phyloP scores from a whole-genome alignment of 2,113 vertebrate genomes.

The Zosterops japonicus region DNA sequence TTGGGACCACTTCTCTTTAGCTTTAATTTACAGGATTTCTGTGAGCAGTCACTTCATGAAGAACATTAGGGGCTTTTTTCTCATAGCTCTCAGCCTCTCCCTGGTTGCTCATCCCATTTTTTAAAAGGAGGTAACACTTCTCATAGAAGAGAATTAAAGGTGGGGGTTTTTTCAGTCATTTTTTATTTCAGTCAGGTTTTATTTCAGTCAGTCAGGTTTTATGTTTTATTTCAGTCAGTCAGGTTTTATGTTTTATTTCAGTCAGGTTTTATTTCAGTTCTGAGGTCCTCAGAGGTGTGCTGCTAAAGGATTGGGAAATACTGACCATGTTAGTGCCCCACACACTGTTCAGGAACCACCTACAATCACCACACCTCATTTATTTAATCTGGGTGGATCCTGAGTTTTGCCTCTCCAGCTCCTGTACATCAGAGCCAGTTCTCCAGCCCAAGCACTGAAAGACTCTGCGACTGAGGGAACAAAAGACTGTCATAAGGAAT shows the following conservation, averaged over 20 bases:
- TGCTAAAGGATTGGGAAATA: not conserved
- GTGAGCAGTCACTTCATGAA: not conserved
- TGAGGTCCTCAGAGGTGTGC: not conserved
- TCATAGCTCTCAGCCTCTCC: not conserved
- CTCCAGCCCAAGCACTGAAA: not conserved
- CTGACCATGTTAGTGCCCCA: not conserved
- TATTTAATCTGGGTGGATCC: not conserved
- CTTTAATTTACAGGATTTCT: not conserved
- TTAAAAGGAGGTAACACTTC: not conserved
- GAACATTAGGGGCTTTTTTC: not conserved
- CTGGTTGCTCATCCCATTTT: not conserved
- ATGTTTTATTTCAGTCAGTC: not conserved
- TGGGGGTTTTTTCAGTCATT: too few relatives aligned
- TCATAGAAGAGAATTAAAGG: not conserved
- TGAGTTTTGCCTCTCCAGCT: not conserved
- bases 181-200: not conserved
- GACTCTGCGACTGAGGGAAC: not conserved
- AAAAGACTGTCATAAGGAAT: not conserved
- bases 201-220: not conserved
- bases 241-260: not conserved
- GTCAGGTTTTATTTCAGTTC: not conserved
- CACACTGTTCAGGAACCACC: fast-evolving
- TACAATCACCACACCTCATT: not conserved
- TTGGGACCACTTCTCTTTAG: not conserved
- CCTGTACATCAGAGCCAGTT: not conserved